Base-by-base conservation (phyloP, 2,797 vertebrate species). In the Gallinago nigripennis region DNA sequence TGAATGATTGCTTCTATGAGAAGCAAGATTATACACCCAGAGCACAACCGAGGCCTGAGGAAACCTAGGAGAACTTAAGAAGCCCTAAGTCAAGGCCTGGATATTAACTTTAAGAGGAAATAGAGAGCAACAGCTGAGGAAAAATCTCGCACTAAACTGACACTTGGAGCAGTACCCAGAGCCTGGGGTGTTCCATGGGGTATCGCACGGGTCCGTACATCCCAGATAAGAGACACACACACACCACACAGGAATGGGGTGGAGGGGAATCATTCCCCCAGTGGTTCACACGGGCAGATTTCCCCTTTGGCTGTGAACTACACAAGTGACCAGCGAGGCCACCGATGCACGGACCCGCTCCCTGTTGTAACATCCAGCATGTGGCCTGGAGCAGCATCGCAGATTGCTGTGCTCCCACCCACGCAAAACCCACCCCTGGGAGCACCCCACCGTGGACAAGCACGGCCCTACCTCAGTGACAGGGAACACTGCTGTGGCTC, bases 331-430 rank as follows among this genome's bases (percentile, higher is more conserved):
- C 60, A 82, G 23, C 1, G 0, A 82, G 46, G n/a, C 46, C n/a
- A 31, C 35, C 0, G 1, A 16, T 2, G n/a, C 41, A n/a, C 0
- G 0, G 6, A 27, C 53, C 8, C 3, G 8, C n/a, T 37, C 50
- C 45, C 21, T 8, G 2, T 8, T 9, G 1, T 6, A 53, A 46
- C 48, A 51, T 1, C 56, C 75, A 48, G 46, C 69, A 33, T 0
- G 0, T 1, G 1, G 25, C 27, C 37, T 28, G 2, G 0, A 65
- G 46, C 11, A 28, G 46, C 5, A 0, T 6, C 7, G 0, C 35
- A 27, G 50, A 1, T 0, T 3, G 24, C 39, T 20, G 25, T 5
- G 16, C 46, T n/a, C 6, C 0, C 23, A 16, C 14, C 48, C 5
- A 0, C 1, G 1, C n/a, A 83, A 39, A 73, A 63, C 25, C 56